These are phyloP conservation scores for Eurystomus gularis DNA, from an alignment of 2,113 vertebrate species.

Conservation along the genomic window DNA sequence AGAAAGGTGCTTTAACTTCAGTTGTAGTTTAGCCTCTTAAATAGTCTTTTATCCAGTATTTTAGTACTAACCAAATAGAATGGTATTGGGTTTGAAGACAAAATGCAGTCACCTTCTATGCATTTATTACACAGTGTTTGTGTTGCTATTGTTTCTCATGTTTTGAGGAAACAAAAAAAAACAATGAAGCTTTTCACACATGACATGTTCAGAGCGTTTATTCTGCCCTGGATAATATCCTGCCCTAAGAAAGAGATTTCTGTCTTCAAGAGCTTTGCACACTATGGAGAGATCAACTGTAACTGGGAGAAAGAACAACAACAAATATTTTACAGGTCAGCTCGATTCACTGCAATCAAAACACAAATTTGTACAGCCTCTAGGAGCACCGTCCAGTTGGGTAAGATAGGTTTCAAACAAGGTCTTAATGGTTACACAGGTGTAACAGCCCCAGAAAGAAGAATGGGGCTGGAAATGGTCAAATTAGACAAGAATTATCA, in stretches of 20 bases:
- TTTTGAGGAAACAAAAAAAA: background rate
- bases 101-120: background rate
- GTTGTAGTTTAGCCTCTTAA: conserved; percentile 11
- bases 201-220: background rate
- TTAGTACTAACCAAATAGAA: background rate
- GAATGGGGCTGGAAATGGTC: background rate
- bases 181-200: background rate
- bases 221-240: background rate
- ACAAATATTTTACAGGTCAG: background rate
- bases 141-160: background rate
- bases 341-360: background rate
- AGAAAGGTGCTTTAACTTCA: conserved; percentile 22
- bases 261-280: background rate
- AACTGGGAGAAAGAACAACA: background rate
- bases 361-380: background rate
- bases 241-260: background rate
- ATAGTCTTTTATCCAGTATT: background rate
- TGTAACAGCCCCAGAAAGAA: background rate
- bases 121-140: background rate
- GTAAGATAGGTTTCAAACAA: background rate
- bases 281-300: background rate
- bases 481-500: background rate
- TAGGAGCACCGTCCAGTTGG: background rate
- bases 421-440: background rate
- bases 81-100: background rate